A percentile compares a stretch with the other conserved stretches of the same genome.
These are phyloP conservation scores for Mobula hypostoma DNA, from an alignment of 2,113 vertebrate species.

Conservation along the genomic window DNA sequence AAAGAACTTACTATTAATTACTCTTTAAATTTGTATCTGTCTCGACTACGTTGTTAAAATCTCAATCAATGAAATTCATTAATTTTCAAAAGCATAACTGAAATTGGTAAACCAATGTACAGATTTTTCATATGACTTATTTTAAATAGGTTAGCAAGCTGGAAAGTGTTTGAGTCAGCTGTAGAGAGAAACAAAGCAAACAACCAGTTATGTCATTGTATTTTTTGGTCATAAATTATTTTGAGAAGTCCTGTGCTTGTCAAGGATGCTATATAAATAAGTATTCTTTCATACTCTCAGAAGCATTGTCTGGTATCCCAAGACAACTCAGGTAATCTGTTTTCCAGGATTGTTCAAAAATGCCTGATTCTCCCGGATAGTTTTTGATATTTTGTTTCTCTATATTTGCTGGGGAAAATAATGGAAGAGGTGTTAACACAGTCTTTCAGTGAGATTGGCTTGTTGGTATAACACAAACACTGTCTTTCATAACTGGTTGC, in stretches of 20 bases:
- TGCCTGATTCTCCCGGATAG: background rate
- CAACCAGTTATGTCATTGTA: background rate
- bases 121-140: background rate
- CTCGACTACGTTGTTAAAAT: background rate
- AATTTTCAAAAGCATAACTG: background rate
- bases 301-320: background rate
- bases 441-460: background rate
- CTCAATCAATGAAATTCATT: background rate
- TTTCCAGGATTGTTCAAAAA: background rate
- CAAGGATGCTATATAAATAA: background rate
- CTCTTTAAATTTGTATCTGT: background rate
- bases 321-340: background rate
- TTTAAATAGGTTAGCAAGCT: background rate
- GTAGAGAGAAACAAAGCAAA: background rate
- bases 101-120: background rate
- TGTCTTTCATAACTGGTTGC: background rate
- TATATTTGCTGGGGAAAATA: background rate
- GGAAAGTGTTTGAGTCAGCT: background rate
- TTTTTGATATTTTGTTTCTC: background rate
- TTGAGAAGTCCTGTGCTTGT: background rate
- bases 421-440: background rate
- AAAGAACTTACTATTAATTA: background rate
- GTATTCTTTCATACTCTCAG: background rate
- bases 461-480: background rate
- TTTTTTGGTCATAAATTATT: background rate